Evolutionary conservation across 2,113 vertebrate species (phyloP).

Genomic region (Menidia beryllina): DNA sequence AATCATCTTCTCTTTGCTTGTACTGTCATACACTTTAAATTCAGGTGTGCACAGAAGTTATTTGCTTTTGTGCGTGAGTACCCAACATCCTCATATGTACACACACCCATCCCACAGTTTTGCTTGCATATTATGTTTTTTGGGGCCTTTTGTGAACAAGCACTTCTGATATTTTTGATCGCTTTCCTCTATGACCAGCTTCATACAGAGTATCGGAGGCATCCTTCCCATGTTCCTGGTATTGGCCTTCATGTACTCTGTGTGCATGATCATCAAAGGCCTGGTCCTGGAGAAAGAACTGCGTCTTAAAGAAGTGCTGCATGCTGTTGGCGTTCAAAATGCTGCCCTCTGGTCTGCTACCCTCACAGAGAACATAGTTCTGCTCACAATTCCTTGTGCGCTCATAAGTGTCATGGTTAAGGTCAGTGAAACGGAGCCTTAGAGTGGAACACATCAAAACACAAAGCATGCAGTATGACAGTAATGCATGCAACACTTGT

Average conservation of each 20-base stretch:
- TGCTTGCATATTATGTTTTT: background rate
- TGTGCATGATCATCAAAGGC: slow-evolving; percentile 76
- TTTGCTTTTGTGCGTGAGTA: background rate
- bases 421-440: slow-evolving; percentile 70
- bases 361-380: slow-evolving; percentile 72
- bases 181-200: slow-evolving; percentile 68
- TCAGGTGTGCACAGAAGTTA: background rate
- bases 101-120: background rate
- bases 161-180: slow-evolving; percentile 41
- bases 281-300: slow-evolving; percentile 78
- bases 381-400: slow-evolving; percentile 70
- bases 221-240: slow-evolving; percentile 83
- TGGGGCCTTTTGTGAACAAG: background rate
- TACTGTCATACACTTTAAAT: background rate
- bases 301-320: slow-evolving; percentile 76
- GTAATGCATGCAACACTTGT: background rate
- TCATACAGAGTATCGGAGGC: slow-evolving; percentile 67
- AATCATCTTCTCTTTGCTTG: background rate
- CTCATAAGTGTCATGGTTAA: slow-evolving; percentile 79
- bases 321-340: slow-evolving; percentile 62
- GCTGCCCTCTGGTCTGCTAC: slow-evolving; percentile 56
- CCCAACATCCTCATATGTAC: background rate
- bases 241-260: slow-evolving; percentile 75
- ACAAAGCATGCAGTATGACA: slow-evolving; percentile 51
- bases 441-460: slow-evolving; percentile 21